Conservation (phyloP, 2,113 vertebrate species). For the Amblyopsis rosae region DNA sequence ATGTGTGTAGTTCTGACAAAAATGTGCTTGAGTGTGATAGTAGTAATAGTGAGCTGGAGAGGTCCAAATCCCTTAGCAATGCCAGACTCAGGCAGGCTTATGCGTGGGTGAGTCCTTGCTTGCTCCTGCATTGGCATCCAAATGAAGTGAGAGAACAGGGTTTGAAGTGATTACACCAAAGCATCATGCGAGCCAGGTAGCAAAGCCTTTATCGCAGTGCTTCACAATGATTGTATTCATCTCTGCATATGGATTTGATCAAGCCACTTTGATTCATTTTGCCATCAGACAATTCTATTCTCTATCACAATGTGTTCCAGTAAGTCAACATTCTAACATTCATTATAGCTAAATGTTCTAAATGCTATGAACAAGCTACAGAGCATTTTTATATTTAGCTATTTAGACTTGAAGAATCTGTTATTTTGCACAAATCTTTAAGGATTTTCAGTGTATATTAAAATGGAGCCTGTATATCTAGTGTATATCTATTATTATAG, state of each 20-base stretch:
- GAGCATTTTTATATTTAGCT: no score
- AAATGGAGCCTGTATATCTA: no score
- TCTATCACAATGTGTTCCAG: background rate
- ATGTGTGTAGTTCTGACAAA: background rate
- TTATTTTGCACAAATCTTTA: no score
- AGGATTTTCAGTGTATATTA: no score
- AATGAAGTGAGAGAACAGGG: background rate
- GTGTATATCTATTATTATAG: no score
- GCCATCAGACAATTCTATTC: background rate
- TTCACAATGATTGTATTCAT: background rate
- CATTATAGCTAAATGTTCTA: no score
- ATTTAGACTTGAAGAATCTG: no score
- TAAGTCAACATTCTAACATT: no score
- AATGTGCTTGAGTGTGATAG: conserved; percentile 5
- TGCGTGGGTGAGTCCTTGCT: conserved; percentile 8
- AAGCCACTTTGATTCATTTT: background rate
- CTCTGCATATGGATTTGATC: background rate
- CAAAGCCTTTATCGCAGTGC: background rate
- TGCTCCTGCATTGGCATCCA: background rate
- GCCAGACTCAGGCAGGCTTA: conserved; percentile 1
- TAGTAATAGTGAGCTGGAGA: background rate
- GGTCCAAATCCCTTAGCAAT: conserved; percentile 7
- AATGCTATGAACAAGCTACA: no score
- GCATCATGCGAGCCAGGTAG: background rate
- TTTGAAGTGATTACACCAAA: background rate